Evolutionary conservation across 2,888 invertebrate species (phyloP), one percentile per base, ranked within the genome.

Genomic region (Ophion costatus): DNA sequence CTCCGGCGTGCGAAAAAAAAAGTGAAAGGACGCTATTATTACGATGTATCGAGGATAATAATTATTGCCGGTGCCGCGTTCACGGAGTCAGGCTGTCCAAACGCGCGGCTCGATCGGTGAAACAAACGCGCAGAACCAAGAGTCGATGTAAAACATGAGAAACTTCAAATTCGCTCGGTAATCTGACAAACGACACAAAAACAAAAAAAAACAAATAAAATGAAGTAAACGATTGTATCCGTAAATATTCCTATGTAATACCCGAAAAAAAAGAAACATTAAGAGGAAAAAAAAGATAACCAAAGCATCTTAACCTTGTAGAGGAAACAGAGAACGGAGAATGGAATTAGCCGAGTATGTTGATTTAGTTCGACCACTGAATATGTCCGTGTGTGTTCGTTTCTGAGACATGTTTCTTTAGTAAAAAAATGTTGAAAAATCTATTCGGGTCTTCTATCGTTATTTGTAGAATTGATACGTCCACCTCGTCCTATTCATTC

Each of bases 341-440:
- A 82, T 82, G 81, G 87, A 91, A 91, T 91, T 92, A 92, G 90
- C 90, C 88, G 90, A 91, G 89, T 92, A 92, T 92, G 92, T 92
- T 92, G 87, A 86, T 91, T 92, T 91, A 92, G 90, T 92, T 92
- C 89, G 89, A 91, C 89, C 90, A 92, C 90, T 93, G 92, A 94
- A 85, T 94, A 94, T 94, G 94, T 95, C 94, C 94, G 94, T 95
- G 95, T 95, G 95, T 95, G 95, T 95, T 95, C 94, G 94, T 94
- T 94, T 94, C 92, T 93, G 94, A 94, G 94, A 92, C 94, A 94
- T 94, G 94, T 95, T 95, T 95, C 94, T 95, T 95, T 95, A 95
- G 94, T 94, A 95, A 95, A 94, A 94, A 93, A 92, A 92, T 88
- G 89, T 88, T 88, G 87, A 89, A 89, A 86, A 88, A 85, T 82